Evolutionary conservation across 1,140 invertebrate species (phyloP), one percentile per base, ranked within the genome.

Genomic region (Lineus longissimus): DNA sequence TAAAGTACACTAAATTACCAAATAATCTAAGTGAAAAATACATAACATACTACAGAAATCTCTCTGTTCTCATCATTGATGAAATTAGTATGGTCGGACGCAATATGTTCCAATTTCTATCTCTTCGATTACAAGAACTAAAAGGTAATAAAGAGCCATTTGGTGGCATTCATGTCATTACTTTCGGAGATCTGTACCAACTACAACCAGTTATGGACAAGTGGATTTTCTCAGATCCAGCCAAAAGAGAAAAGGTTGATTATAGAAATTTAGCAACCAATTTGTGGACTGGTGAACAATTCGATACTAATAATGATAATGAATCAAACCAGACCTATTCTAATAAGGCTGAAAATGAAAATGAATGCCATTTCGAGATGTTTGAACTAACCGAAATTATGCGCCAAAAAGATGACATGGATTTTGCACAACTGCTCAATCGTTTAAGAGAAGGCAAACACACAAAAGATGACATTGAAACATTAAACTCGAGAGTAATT

Each of bases 51-150:
- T 55, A 56, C 22, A 30, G 43, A 15, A n/a, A 55, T 33, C 27
- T 68, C 25, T 58, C 59, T 30, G 43, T 64, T 19, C 36, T 68
- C 6, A 61, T 68, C 11, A 68, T 68, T 45, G 66, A 67, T 54
- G 66, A 67, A 54, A 58, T 67, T 40, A 61, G 61, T 2, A 67
- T 67, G 66, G 62, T 67, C 17, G 59, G 56, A 15, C 36, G 63
- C 11, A 68, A 64, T 31, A n/a, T 68, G 17, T 51, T 69, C 2
- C 31, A 25, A 25, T 65, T 65, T 30, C 40, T 68, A 30, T 40
- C 59, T 65, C 61, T 55, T 6, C 2, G 58, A 51, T 19, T 61
- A 23, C 22, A 25, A 25, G 31, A 61, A 61, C 23, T 61, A 19
- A 51, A 51, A 51, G 47, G 47, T 9, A 51, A 51, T 15, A 61